A percentile compares a stretch with the other conserved stretches of the same genome.
Evolutionary conservation across 1,140 invertebrate species (phyloP).

Genomic region (Zaprionus gabonicus): DNA sequence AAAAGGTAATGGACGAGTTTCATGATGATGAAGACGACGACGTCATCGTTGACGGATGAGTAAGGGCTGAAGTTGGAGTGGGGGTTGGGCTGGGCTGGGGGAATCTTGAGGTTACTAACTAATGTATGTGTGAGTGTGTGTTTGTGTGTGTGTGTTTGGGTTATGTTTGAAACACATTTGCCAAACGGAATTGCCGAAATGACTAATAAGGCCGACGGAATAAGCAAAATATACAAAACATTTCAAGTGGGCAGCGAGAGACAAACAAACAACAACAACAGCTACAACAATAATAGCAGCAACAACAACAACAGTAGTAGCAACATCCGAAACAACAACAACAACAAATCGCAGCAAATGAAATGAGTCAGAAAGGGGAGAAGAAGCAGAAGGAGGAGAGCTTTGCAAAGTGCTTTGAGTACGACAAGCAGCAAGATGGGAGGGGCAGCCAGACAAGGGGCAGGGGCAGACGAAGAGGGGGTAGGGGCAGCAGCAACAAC

Average conservation of each 20-base stretch:
- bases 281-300: not conserved
- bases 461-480: too few relatives aligned
- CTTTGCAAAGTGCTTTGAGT: slow-evolving; percentile 34
- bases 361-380: slow-evolving; percentile 33
- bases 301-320: not conserved
- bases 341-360: slow-evolving; percentile 12
- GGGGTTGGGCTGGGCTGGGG: not conserved
- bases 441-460: not conserved
- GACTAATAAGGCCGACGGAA: slow-evolving; percentile 61
- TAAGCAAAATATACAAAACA: slow-evolving; percentile 13
- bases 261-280: slow-evolving; percentile 22
- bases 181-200: slow-evolving; percentile 49
- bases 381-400: slow-evolving; percentile 1
- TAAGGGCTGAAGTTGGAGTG: not conserved
- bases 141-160: not conserved
- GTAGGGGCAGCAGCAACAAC: not conserved
- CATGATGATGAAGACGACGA: not conserved
- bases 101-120: slow-evolving; percentile 33
- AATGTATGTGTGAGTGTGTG: slow-evolving; percentile 26
- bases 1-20: not conserved
- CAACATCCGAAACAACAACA: not conserved
- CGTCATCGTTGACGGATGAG: slow-evolving; percentile 39
- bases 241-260: slow-evolving; percentile 36
- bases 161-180: slow-evolving; percentile 45
- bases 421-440: not conserved